Evolutionary conservation across 2,888 invertebrate species (phyloP).

Genomic region (Calliphora vomitoria): DNA sequence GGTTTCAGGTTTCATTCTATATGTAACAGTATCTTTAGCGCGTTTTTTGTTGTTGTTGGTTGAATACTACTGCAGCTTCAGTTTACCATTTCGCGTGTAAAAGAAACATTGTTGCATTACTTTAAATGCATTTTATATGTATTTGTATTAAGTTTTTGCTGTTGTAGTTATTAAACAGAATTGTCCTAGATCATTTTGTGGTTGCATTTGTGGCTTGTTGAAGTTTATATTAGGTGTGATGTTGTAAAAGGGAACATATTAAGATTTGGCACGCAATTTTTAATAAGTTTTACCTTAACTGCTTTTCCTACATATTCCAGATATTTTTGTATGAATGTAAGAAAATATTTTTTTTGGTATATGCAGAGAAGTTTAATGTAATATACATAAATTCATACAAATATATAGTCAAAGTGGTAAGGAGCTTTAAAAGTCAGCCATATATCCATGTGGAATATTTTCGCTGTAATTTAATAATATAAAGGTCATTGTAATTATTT

Average conservation of each 20-base stretch:
- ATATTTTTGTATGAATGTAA: not conserved
- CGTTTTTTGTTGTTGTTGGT: not conserved
- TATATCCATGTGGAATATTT: no score
- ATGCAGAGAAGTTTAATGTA: no score
- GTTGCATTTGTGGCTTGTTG: not conserved
- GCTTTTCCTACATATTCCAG: not conserved
- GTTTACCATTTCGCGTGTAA: slow-evolving; percentile 44
- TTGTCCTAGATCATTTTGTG: not conserved
- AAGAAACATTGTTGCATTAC: slow-evolving; percentile 45
- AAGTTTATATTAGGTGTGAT: not conserved
- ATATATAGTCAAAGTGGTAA: no score
- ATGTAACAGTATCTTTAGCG: not conserved
- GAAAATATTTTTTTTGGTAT: not conserved
- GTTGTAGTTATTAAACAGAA: not conserved
- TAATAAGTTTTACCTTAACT: not conserved
- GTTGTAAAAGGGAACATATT: not conserved
- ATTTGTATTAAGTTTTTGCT: not conserved
- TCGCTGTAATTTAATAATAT: no score
- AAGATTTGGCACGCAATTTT: not conserved
- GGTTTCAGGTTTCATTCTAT: slow-evolving; percentile 22
- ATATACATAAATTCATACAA: no score
- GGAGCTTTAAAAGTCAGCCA: no score
- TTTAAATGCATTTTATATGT: slow-evolving; percentile 51
- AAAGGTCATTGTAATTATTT: no score
- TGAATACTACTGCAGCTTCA: slow-evolving; percentile 40